Conservation (phyloP, 2,797 vertebrate species). For the Tapera naevia region DNA sequence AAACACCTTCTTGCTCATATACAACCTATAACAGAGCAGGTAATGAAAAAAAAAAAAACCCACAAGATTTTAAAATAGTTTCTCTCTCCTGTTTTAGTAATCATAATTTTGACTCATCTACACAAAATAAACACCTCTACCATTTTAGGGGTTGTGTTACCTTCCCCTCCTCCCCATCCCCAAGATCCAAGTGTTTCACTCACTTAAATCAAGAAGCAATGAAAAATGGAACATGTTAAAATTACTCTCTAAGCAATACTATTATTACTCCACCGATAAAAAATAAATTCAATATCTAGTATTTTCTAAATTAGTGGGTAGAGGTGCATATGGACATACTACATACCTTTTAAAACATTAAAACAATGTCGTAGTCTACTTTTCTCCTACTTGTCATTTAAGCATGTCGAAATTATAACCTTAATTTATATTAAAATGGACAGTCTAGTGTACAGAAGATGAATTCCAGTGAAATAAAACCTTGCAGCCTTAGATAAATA, state of each 20-base stretch:
- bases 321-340: neutral
- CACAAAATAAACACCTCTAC: neutral
- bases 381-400: neutral
- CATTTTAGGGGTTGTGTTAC: neutral
- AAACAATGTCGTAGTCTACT: neutral
- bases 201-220: neutral
- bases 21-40: conserved; percentile 78
- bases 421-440: neutral
- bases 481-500: neutral
- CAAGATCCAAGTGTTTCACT: neutral
- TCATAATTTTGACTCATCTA: neutral
- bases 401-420: neutral
- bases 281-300: neutral
- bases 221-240: neutral
- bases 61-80: neutral
- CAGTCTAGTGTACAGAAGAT: neutral
- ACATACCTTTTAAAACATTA: neutral
- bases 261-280: neutral
- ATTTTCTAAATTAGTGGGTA: neutral
- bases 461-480: neutral
- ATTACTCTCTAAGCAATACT: neutral
- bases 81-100: neutral
- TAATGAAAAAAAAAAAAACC: neutral
- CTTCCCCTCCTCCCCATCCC: neutral
- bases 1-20: conserved; percentile 93